These are phyloP conservation scores for Aleiodes alternator DNA, from an alignment of 2,888 invertebrate genomes.

Conservation along the genomic window DNA sequence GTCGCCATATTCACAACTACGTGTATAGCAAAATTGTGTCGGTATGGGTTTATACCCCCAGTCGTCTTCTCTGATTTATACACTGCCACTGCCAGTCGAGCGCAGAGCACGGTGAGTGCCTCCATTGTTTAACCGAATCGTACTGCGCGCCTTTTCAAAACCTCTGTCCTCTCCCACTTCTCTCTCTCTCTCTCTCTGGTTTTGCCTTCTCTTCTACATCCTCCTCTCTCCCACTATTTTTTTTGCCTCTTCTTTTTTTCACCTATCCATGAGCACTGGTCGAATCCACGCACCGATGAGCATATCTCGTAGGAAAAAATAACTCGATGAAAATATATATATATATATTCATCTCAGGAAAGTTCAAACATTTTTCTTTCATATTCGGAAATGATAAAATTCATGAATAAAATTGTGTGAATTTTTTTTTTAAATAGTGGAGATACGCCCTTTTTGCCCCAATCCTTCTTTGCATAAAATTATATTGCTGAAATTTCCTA, in stretches of 20 bases:
- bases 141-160: slow-evolving; percentile 47
- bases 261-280: slow-evolving; percentile 24
- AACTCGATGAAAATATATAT: slow-evolving; percentile 3
- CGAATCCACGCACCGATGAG: slow-evolving; percentile 45
- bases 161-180: slow-evolving; percentile 36
- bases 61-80: slow-evolving; percentile 73
- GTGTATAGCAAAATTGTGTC: slow-evolving; percentile 54
- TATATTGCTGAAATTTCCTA: too few species aligned
- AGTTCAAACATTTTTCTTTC: slow-evolving; percentile 21
- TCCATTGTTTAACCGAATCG: slow-evolving; percentile 72
- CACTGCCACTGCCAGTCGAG: slow-evolving; percentile 68
- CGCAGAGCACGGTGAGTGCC: slow-evolving; percentile 60
- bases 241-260: slow-evolving; percentile 16
- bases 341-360: slow-evolving; percentile 21
- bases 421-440: too few species aligned
- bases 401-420: too few species aligned
- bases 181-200: neutral
- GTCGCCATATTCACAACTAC: slow-evolving; percentile 28
- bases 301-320: slow-evolving; percentile 26
- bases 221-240: neutral
- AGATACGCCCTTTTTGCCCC: too few species aligned
- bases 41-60: slow-evolving; percentile 48
- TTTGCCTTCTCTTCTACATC: slow-evolving; percentile 32
- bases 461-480: too few species aligned
- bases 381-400: neutral